phyloP scores from a whole-genome alignment of 1,140 invertebrate genomes.

The Drosophila equinoxialis region DNA sequence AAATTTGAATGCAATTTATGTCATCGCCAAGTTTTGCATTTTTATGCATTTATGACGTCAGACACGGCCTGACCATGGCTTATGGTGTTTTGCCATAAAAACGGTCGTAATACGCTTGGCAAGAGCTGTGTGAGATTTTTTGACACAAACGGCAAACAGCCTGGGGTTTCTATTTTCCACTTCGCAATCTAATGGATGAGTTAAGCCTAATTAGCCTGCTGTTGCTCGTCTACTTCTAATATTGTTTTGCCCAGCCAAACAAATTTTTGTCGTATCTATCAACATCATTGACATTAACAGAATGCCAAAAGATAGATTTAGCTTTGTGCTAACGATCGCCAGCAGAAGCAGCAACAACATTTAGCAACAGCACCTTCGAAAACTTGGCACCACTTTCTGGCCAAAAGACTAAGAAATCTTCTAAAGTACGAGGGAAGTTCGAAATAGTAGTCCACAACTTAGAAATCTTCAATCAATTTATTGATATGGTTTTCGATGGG shows the following conservation, averaged over 20 bases:
- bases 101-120: not conserved
- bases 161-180: not conserved
- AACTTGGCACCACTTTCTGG: slow-evolving; percentile 61
- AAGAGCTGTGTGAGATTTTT: not conserved
- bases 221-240: slow-evolving; percentile 6
- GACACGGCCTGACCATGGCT: slow-evolving; percentile 55
- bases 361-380: slow-evolving; percentile 27
- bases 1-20: slow-evolving; percentile 80
- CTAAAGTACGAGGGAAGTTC: not conserved
- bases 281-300: slow-evolving; percentile 63
- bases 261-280: slow-evolving; percentile 69
- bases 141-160: not conserved
- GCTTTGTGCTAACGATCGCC: slow-evolving; percentile 68
- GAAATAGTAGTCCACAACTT: not conserved
- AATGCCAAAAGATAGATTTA: slow-evolving; percentile 54
- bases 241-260: slow-evolving; percentile 37
- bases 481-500: not conserved
- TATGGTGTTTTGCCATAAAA: slow-evolving; percentile 44
- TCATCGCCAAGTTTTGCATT: slow-evolving; percentile 60
- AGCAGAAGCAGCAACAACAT: not conserved
- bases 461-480: slow-evolving; percentile 8
- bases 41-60: slow-evolving; percentile 73
- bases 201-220: slow-evolving; percentile 64
- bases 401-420: slow-evolving; percentile 30
- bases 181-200: not conserved